Evolutionary conservation across 2,113 vertebrate species (phyloP), one percentile per base, ranked within the genome.

Genomic region (Neogobius melanostomus): DNA sequence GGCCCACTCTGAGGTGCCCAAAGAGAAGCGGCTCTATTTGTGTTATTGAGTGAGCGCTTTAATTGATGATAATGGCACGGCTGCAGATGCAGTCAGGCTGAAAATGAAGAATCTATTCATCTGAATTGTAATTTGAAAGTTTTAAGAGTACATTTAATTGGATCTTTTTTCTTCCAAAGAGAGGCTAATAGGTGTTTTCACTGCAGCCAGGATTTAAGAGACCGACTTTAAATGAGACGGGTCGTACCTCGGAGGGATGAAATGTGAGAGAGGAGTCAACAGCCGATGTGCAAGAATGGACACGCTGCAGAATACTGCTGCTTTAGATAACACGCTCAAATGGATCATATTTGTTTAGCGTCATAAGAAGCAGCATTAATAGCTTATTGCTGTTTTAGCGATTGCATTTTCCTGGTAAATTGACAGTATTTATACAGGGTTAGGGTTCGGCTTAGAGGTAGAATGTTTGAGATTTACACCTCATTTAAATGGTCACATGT

Each of bases 31-130:
- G 17, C 44, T 71, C 62, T 75, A 57, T 85, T 83, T 83, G 69
- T 85, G 76, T 79, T 76, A 72, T 57, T 71, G 81, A 85, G 80
- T 72, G 77, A 79, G 75, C 72, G 45, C 36, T 73, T 28, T 86
- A 89, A 87, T 85, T 84, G 80, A 79, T 74, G 82, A 82, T 89
- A 83, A 88, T 76, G 62, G 65, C 61, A 53, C 73, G 71, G 81
- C 82, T 60, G 68, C 75, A 45, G 59, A 74, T 53, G 71, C 81
- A 84, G 66, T 73, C 67, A 8, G 69, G 79, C 54, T 51, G 75
- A 86, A 89, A 86, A 89, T 86, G 62, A 84, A 78, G 68, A 79
- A 76, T 87, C 82, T 75, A 68, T 83, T 82, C 54, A 68, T 81
- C 64, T 71, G 57, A 81, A 88, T 85, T 84, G 66, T 75, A 71